Percentiles rank a stretch among this genome's conserved stretches.
phyloP scores from a whole-genome alignment of 2,797 vertebrate genomes.

The Hyperoplus lanceolatus region DNA sequence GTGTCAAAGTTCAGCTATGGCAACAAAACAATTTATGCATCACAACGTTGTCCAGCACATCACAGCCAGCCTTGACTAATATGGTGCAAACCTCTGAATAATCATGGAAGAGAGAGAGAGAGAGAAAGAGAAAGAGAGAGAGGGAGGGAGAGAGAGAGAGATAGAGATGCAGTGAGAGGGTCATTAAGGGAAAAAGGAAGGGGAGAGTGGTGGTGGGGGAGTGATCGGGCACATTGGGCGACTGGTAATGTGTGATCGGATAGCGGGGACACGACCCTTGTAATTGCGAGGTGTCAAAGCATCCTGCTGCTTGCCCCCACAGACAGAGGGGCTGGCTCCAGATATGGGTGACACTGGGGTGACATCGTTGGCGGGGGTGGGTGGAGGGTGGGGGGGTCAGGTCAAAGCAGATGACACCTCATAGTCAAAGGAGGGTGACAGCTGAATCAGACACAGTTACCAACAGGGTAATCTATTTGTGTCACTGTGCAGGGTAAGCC shows the following conservation, averaged over 20 bases:
- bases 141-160: conserved; percentile 17
- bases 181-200: conserved; percentile 47
- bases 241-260: conserved; percentile 77
- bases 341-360: conserved; percentile 55
- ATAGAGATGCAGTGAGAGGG: conserved; percentile 34
- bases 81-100: conserved; percentile 67
- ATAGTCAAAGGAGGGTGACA: conserved; percentile 57
- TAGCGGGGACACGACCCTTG: conserved; percentile 75
- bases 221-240: conserved; percentile 60
- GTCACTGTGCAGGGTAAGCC: conserved; percentile 2
- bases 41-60: conserved; percentile 63
- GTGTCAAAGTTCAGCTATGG: conserved; percentile 71
- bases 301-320: conserved; percentile 73
- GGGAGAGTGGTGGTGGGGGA: conserved; percentile 47
- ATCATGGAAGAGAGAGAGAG: conserved; percentile 44
- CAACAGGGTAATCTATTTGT: conserved; percentile 13
- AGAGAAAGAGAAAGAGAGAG: background rate
- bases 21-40: conserved; percentile 69
- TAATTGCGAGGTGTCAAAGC: conserved; percentile 79
- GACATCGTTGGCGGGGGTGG: conserved; percentile 24
- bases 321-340: conserved; percentile 64
- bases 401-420: conserved; percentile 68
- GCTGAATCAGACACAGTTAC: conserved; percentile 54
- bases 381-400: conserved; percentile 47
- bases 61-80: conserved; percentile 65